Conservation (phyloP, 2,797 vertebrate genomes). For the Australoheros facetus region DNA sequence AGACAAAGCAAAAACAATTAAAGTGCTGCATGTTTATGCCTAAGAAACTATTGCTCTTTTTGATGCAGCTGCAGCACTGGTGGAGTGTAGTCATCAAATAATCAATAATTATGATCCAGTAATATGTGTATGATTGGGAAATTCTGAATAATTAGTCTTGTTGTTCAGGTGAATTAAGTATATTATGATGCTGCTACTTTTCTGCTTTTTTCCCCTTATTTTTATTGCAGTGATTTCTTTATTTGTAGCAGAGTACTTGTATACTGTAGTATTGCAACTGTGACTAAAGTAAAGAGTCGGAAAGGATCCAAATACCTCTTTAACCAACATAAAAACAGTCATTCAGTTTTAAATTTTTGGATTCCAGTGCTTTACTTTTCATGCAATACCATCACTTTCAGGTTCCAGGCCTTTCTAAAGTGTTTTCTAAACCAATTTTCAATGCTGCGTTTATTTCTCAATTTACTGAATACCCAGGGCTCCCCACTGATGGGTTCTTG, state of each 20-base stretch:
- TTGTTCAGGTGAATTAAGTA: too few relatives aligned
- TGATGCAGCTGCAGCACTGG: not conserved
- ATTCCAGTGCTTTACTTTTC: not conserved
- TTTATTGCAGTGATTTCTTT: too few relatives aligned
- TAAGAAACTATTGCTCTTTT: not conserved
- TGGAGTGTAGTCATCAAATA: not conserved
- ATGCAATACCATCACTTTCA: not conserved
- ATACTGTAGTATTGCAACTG: rapidly evolving
- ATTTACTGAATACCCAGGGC: not conserved
- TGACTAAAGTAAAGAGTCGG: not conserved
- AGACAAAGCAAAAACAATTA: not conserved
- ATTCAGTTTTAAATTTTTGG: not conserved
- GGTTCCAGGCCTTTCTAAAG: not conserved
- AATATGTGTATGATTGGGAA: not conserved
- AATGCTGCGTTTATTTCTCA: not conserved
- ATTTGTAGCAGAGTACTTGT: not conserved
- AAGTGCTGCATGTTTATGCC: not conserved
- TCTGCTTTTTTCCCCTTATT: too few relatives aligned
- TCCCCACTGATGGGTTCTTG: not conserved
- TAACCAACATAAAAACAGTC: not conserved
- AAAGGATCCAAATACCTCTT: not conserved
- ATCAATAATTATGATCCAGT: not conserved
- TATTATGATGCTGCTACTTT: not conserved
- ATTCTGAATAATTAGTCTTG: too few relatives aligned
- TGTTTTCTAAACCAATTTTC: not conserved